Evolutionary conservation across 2,113 vertebrate genomes (phyloP).

Genomic region (Malurus alboscapulatus): DNA sequence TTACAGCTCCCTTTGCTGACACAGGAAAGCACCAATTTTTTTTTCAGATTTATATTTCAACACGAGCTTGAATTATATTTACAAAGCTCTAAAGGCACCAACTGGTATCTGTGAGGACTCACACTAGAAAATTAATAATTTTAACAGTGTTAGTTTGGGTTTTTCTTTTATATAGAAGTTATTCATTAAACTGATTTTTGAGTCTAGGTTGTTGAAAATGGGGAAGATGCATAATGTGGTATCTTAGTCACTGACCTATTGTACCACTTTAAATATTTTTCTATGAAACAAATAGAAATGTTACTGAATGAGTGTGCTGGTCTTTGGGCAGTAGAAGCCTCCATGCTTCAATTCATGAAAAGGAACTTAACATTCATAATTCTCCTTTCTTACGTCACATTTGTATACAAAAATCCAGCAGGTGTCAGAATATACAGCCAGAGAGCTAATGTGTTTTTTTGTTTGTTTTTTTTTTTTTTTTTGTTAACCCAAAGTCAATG

Average conservation of each 20-base stretch:
- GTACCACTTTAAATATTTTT: background rate
- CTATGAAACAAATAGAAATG: background rate
- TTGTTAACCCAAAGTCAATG: background rate
- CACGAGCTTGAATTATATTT: constrained; percentile 35
- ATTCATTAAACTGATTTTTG: constrained; percentile 1
- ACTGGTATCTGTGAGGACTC: background rate
- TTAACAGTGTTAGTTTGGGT: background rate
- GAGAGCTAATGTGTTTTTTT: background rate
- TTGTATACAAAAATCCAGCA: background rate
- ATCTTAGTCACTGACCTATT: background rate
- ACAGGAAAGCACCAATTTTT: background rate
- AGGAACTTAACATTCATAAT: background rate
- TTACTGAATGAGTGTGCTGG: background rate
- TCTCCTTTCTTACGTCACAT: fast-evolving
- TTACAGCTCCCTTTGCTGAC: constrained; percentile 12
- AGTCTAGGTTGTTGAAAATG: background rate
- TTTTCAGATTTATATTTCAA: constrained; percentile 30
- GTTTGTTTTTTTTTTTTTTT: background rate
- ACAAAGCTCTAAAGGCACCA: constrained; percentile 2
- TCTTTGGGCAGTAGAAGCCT: background rate
- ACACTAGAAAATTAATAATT: background rate
- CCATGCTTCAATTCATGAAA: background rate
- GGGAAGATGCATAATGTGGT: background rate
- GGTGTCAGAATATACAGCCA: background rate
- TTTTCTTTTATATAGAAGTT: background rate